A percentile compares a stretch with the other conserved stretches of the same genome.
Evolutionary conservation across 2,888 invertebrate genomes (phyloP).

Genomic region (Heteromurus nitidus): DNA sequence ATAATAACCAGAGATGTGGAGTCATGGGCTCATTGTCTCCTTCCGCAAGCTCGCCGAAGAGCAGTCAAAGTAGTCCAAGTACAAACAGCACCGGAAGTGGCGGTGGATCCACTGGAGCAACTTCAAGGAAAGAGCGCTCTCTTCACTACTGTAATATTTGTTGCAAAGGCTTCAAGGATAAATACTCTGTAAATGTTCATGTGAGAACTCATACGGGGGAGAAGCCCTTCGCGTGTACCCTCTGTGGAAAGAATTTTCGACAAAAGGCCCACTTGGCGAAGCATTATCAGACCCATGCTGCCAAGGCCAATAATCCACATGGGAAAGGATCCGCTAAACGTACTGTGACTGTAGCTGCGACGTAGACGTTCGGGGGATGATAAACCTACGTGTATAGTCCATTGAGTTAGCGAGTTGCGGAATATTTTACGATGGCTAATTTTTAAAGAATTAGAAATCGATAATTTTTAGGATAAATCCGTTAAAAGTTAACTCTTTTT

Average conservation of each 20-base stretch:
- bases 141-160: slow-evolving; percentile 95
- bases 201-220: slow-evolving; percentile 98
- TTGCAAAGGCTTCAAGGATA: slow-evolving; percentile 94
- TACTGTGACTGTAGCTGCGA: slow-evolving; percentile 46
- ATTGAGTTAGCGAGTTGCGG: too few relatives aligned
- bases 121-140: slow-evolving; percentile 86
- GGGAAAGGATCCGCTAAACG: slow-evolving; percentile 53
- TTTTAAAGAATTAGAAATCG: too few relatives aligned
- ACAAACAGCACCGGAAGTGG: slow-evolving; percentile 55
- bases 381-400: too few relatives aligned
- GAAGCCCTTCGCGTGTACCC: slow-evolving; percentile 95
- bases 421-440: too few relatives aligned
- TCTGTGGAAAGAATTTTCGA: slow-evolving; percentile 94
- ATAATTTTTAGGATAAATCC: too few relatives aligned
- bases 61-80: slow-evolving; percentile 53
- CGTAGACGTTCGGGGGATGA: slow-evolving; percentile 1
- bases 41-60: slow-evolving; percentile 46
- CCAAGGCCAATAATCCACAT: slow-evolving; percentile 78
- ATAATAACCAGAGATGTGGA: slow-evolving; percentile 46
- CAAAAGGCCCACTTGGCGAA: slow-evolving; percentile 95
- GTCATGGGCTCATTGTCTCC: slow-evolving; percentile 35
- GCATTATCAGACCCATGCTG: slow-evolving; percentile 91
- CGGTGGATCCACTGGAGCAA: slow-evolving; percentile 80
- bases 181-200: slow-evolving; percentile 98
- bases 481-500: too few relatives aligned